Percentiles rank a stretch among this genome's conserved stretches.
These are phyloP conservation scores for Peucedramus taeniatus DNA, from an alignment of 2,113 vertebrate species.

Conservation along the genomic window DNA sequence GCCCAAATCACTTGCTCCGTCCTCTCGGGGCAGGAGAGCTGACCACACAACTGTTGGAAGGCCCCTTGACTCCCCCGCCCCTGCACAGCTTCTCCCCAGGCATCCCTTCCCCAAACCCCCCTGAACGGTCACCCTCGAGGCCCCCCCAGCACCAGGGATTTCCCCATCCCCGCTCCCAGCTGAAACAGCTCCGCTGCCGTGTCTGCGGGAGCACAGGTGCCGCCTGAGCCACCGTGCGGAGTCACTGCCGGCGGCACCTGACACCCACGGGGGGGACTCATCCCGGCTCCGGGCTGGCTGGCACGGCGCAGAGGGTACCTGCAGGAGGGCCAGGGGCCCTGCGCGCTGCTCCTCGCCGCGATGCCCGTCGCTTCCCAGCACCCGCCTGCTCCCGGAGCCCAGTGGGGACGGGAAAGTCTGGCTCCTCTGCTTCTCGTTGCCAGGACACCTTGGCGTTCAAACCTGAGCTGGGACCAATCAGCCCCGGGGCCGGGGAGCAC, in stretches of 20 bases:
- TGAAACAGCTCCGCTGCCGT: fast-evolving
- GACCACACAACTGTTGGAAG: neutral
- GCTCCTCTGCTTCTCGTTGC: conserved; percentile 54
- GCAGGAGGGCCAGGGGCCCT: neutral
- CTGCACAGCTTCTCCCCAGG: neutral
- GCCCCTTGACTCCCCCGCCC: neutral
- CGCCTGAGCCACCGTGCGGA: fast-evolving
- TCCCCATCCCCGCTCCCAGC: fast-evolving
- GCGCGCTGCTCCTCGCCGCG: neutral
- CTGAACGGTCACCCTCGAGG: neutral
- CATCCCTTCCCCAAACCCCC: neutral
- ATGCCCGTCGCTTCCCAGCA: neutral
- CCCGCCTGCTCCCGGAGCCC: neutral
- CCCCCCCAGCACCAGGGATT: fast-evolving
- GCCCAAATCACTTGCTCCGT: fast-evolving
- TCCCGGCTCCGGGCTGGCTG: fast-evolving
- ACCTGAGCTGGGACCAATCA: conserved; percentile 63
- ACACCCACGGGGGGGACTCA: fast-evolving
- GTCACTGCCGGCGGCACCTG: fast-evolving
- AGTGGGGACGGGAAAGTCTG: neutral
- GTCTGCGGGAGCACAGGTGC: fast-evolving
- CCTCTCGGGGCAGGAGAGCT: neutral
- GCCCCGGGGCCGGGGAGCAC: conserved; percentile 18
- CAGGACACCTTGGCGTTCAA: conserved; percentile 68
- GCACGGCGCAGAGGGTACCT: neutral